These are phyloP conservation scores for Dynastes grantii DNA, from an alignment of 2,888 invertebrate species.

Conservation along the genomic window DNA sequence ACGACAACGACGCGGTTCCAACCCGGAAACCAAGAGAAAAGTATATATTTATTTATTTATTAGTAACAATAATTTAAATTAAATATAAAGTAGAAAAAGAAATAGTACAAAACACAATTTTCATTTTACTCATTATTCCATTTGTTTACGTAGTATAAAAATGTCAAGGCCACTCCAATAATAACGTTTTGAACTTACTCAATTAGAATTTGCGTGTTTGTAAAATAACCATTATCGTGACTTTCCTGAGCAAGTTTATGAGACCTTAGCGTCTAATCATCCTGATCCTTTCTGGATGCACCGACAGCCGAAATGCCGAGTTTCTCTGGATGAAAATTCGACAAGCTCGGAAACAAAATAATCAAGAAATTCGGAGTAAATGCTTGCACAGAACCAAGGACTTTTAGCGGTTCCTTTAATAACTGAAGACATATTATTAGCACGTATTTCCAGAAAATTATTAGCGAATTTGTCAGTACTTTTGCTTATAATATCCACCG, in stretches of 20 bases:
- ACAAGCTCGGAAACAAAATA: slow-evolving; percentile 70
- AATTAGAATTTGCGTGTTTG: slow-evolving; percentile 82
- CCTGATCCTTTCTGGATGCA: slow-evolving; percentile 91
- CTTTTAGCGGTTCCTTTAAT: too few relatives aligned
- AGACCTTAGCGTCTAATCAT: slow-evolving; percentile 94
- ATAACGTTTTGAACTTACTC: slow-evolving; percentile 61
- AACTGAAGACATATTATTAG: too few relatives aligned
- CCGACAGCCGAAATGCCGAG: slow-evolving; percentile 96
- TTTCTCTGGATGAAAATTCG: slow-evolving; percentile 98
- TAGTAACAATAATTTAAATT: slow-evolving; percentile 6
- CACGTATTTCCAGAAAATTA: too few relatives aligned
- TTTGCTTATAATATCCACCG: too few relatives aligned
- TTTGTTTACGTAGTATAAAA: slow-evolving; percentile 36
- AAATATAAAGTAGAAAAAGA: slow-evolving; percentile 30
- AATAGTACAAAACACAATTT: slow-evolving; percentile 21
- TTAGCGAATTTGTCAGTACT: too few relatives aligned
- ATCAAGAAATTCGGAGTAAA: too few relatives aligned
- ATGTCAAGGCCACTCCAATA: slow-evolving; percentile 38
- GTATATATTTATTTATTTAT: background rate
- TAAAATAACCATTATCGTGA: slow-evolving; percentile 88
- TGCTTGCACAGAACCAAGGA: too few relatives aligned
- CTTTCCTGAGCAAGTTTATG: slow-evolving; percentile 92
- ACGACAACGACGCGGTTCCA: too few relatives aligned
- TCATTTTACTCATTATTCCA: slow-evolving; percentile 10
- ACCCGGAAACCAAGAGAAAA: too few relatives aligned